Conservation (phyloP, 2,888 invertebrate species). For the Elmis aenea region DNA sequence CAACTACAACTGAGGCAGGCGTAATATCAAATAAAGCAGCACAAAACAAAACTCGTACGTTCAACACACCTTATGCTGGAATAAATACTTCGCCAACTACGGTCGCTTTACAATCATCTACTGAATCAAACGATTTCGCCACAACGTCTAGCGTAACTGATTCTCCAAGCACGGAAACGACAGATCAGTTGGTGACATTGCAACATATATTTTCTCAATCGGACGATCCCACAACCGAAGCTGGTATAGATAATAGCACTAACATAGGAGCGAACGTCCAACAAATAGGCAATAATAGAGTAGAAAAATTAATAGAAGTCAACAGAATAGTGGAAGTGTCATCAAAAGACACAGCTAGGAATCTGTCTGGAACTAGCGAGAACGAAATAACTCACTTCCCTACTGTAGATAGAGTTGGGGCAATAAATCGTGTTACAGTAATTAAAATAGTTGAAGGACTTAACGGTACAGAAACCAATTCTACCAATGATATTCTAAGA, state of each 20-base stretch:
- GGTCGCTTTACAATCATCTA: too few species aligned
- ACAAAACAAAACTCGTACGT: too few species aligned
- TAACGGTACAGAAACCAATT: conserved; percentile 30
- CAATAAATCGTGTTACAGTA: conserved; percentile 62
- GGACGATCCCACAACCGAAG: conserved; percentile 24
- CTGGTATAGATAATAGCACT: conserved; percentile 27
- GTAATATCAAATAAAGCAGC: background rate
- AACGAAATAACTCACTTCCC: conserved; percentile 57
- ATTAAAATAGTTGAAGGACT: conserved; percentile 64
- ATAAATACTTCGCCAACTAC: background rate
- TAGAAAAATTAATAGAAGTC: conserved; percentile 62
- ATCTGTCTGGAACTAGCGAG: conserved; percentile 47
- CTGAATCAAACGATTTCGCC: background rate
- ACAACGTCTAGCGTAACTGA: conserved; percentile 8
- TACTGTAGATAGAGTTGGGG: conserved; percentile 61
- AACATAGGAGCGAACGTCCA: conserved; percentile 37
- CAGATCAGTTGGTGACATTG: conserved; percentile 36
- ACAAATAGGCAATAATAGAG: conserved; percentile 40
- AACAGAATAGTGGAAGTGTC: conserved; percentile 66
- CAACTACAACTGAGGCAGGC: background rate
- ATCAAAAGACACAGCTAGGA: conserved; percentile 57
- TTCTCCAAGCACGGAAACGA: conserved; percentile 3
- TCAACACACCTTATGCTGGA: background rate
- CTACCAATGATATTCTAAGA: background rate
- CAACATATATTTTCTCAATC: conserved; percentile 50